Evolutionary conservation across 2,113 vertebrate species (phyloP).

Genomic region (Euleptes europaea): DNA sequence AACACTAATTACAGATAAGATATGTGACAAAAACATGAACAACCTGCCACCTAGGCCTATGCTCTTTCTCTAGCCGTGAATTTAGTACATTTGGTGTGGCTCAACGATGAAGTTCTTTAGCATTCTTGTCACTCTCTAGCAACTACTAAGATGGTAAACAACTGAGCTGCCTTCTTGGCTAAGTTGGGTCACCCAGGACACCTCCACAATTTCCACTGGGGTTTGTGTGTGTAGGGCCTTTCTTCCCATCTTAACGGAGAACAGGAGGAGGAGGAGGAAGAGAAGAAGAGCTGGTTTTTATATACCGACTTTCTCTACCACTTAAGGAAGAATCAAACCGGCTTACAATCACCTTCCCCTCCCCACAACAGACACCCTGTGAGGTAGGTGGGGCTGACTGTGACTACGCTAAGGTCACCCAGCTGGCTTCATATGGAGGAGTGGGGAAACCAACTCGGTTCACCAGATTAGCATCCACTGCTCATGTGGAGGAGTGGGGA

Average conservation of each 20-base stretch:
- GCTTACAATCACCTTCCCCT: too few relatives aligned
- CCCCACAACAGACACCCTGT: too few relatives aligned
- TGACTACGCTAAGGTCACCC: too few relatives aligned
- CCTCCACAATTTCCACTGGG: not conserved
- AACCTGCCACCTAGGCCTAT: conserved; percentile 1
- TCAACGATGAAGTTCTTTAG: conserved; percentile 48
- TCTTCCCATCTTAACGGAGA: not conserved
- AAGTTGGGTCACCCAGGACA: not conserved
- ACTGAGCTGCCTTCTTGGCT: not conserved
- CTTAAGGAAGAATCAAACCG: too few relatives aligned
- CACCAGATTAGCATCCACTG: too few relatives aligned
- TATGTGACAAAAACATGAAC: conserved; percentile 11
- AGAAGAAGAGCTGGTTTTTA: too few relatives aligned
- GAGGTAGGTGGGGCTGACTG: too few relatives aligned
- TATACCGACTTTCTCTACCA: too few relatives aligned
- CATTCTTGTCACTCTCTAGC: conserved; percentile 44
- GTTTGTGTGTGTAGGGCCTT: not conserved
- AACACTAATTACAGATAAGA: conserved; percentile 33
- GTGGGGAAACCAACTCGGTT: too few relatives aligned
- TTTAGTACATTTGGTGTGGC: conserved; percentile 6
- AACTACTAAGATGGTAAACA: not conserved
- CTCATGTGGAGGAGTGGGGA: too few relatives aligned
- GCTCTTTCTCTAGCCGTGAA: conserved; percentile 26
- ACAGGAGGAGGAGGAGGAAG: too few relatives aligned
- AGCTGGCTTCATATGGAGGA: too few relatives aligned